Evolutionary conservation across 2,888 invertebrate genomes (phyloP).

Genomic region (Unio delphinus): DNA sequence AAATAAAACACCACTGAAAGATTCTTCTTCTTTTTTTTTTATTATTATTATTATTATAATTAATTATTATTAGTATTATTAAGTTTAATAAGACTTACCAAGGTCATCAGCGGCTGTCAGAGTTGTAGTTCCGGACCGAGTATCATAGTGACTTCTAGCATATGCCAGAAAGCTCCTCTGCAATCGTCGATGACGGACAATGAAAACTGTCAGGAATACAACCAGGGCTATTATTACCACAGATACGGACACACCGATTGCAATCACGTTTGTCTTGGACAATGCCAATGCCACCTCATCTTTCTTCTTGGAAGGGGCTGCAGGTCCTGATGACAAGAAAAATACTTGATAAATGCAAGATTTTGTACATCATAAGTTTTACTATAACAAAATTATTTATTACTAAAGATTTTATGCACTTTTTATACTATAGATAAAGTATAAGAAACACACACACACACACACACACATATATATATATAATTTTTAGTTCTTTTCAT

Average conservation of each 20-base stretch:
- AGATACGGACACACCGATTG: conserved; percentile 76
- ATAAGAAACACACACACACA: too few species aligned
- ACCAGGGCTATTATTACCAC: conserved; percentile 76
- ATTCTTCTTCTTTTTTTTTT: too few species aligned
- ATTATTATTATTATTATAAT: neutral
- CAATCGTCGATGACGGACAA: conserved; percentile 81
- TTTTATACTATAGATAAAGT: too few species aligned
- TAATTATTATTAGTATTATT: neutral
- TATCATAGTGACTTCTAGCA: conserved; percentile 88
- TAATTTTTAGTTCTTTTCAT: too few species aligned
- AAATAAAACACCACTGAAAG: neutral
- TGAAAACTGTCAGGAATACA: conserved; percentile 78
- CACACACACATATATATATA: too few species aligned
- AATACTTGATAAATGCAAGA: too few species aligned
- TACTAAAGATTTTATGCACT: too few species aligned
- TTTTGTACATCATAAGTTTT: too few species aligned
- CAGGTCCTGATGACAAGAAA: too few species aligned
- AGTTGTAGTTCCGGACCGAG: conserved; percentile 88
- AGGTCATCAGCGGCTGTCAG: conserved; percentile 80
- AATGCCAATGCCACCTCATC: conserved; percentile 14
- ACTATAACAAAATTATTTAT: too few species aligned
- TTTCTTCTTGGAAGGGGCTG: too few species aligned
- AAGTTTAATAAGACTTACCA: conserved; percentile 58
- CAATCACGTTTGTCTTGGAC: conserved; percentile 60
- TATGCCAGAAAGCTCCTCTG: conserved; percentile 86